These are phyloP conservation scores for Nothocercus julius DNA, from an alignment of 2,113 vertebrate genomes.

Conservation along the genomic window DNA sequence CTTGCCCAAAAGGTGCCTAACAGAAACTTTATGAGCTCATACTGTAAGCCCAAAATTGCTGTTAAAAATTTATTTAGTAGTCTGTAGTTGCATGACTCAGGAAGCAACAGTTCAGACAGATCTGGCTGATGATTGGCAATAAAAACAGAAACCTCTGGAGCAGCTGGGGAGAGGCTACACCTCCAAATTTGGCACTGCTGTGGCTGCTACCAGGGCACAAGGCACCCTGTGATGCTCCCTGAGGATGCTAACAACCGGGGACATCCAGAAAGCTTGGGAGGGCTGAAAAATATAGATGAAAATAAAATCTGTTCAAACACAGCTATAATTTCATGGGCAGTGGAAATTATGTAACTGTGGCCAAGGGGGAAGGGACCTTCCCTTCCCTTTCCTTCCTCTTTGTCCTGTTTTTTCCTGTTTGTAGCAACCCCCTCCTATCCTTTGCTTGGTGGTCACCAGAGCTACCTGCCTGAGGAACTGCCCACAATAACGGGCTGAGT, in stretches of 20 bases:
- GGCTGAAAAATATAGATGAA: background rate
- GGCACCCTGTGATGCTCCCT: background rate
- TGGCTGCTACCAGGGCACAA: background rate
- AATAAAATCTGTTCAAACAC: background rate
- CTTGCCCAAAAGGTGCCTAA: background rate
- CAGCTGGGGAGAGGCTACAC: background rate
- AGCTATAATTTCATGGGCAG: background rate
- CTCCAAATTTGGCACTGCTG: background rate
- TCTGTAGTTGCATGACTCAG: background rate
- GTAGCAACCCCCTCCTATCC: background rate
- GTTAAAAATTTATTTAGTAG: background rate
- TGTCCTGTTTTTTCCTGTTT: background rate
- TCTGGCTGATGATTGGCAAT: fast-evolving
- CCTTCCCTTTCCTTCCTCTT: background rate
- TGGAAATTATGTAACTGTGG: background rate
- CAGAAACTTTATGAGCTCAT: background rate
- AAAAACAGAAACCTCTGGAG: background rate
- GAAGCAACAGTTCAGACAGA: background rate
- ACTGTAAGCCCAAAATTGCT: background rate
- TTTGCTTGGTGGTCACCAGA: background rate
- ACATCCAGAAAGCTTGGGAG: background rate
- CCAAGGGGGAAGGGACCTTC: background rate
- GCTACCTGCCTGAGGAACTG: background rate
- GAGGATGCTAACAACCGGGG: background rate
- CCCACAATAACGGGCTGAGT: background rate